A percentile compares a stretch with the other conserved stretches of the same genome.
phyloP scores from a whole-genome alignment of 2,888 invertebrate genomes.

The Leptothorax acervorum region DNA sequence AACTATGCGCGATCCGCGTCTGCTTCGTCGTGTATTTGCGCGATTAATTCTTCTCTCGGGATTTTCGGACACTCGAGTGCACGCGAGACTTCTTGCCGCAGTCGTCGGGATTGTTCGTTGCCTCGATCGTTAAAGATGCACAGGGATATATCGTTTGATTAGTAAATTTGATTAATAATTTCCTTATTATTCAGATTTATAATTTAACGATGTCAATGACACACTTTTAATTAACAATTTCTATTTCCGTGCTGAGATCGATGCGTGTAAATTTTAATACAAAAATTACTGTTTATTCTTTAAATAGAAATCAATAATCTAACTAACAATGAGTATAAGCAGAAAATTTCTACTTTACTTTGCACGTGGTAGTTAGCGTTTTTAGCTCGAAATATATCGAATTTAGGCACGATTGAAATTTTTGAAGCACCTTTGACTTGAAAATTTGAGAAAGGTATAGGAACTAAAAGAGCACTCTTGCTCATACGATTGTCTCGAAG shows the following conservation, averaged over 20 bases:
- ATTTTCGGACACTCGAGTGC: slow-evolving; percentile 16
- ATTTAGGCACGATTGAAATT: slow-evolving; percentile 1
- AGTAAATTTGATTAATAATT: neutral
- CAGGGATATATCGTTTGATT: neutral
- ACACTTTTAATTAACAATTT: neutral
- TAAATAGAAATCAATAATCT: neutral
- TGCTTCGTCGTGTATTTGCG: neutral
- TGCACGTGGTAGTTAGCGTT: neutral
- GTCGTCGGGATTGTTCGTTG: slow-evolving; percentile 6
- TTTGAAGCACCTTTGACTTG: neutral
- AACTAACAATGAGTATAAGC: neutral
- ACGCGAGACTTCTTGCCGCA: slow-evolving; percentile 5
- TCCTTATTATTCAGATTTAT: neutral
- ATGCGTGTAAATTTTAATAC: neutral
- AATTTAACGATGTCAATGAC: neutral
- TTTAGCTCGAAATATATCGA: neutral
- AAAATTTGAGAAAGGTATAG: neutral
- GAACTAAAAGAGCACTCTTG: neutral
- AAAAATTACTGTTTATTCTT: neutral
- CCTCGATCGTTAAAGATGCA: neutral
- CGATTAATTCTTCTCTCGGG: neutral
- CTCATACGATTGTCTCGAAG: neutral
- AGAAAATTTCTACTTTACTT: neutral
- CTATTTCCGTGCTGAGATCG: neutral
- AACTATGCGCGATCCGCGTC: neutral